A percentile compares a stretch with the other conserved stretches of the same genome.
Evolutionary conservation across 2,113 vertebrate species (phyloP).

Genomic region (Takifugu bimaculatus): DNA sequence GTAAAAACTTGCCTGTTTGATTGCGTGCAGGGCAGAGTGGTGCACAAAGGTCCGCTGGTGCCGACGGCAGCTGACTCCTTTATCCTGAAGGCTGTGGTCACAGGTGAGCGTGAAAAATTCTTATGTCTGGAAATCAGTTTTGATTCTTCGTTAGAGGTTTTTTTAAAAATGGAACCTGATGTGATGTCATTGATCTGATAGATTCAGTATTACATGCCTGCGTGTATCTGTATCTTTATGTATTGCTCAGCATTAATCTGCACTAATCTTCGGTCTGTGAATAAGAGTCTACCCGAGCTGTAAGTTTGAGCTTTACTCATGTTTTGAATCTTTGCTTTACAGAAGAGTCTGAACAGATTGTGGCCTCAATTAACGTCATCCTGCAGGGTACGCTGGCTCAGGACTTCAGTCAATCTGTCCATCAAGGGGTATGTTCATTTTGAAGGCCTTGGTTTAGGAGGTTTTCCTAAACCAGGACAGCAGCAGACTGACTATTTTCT

Average conservation of each 20-base stretch:
- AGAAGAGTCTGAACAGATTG: conserved; percentile 21
- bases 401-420: conserved; percentile 40
- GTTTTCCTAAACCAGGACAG: neutral
- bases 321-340: conserved; percentile 6
- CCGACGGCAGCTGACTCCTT: conserved; percentile 25
- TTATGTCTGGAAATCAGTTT: too few species aligned
- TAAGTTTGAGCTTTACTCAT: too few species aligned
- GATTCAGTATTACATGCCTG: neutral
- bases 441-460: neutral
- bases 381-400: conserved; percentile 44
- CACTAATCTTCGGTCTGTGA: too few species aligned
- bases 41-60: conserved; percentile 67
- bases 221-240: neutral
- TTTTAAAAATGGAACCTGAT: too few species aligned
- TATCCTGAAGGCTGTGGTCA: conserved; percentile 65
- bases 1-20: too few species aligned
- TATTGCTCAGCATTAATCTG: too few species aligned
- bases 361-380: conserved; percentile 33
- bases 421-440: conserved; percentile 35
- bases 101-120: conserved; percentile 50
- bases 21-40: conserved; percentile 62
- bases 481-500: too few species aligned
- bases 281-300: too few species aligned
- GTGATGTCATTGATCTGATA: too few species aligned
- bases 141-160: too few species aligned